Evolutionary conservation across 2,113 vertebrate genomes (phyloP).

Genomic region (Chaenocephalus aceratus): DNA sequence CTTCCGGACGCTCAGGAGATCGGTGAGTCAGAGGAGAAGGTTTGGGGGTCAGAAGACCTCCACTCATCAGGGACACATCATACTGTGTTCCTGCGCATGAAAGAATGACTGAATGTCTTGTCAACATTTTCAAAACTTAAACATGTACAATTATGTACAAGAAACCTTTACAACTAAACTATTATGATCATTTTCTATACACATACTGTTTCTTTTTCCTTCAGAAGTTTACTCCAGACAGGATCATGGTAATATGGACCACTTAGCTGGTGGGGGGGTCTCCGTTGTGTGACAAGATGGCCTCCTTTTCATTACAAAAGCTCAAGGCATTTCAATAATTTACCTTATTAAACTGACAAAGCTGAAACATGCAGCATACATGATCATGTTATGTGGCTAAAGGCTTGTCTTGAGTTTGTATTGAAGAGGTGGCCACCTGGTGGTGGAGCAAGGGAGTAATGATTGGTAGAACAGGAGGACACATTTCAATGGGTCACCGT

Average conservation of each 20-base stretch:
- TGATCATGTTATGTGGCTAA: not conserved
- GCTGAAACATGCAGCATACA: constrained; percentile 1
- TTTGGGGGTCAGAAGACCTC: constrained; percentile 36
- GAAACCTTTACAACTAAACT: not conserved
- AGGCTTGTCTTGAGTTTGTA: constrained; percentile 43
- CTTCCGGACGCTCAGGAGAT: constrained; percentile 91
- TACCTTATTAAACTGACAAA: not conserved
- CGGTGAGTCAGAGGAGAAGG: constrained; percentile 87
- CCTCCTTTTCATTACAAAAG: constrained; percentile 67
- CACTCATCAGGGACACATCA: constrained; percentile 31
- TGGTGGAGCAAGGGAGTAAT: constrained; percentile 58
- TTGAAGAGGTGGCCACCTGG: constrained; percentile 80
- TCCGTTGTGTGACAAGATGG: constrained; percentile 51
- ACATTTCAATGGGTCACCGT: constrained; percentile 1
- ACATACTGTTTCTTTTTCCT: constrained; percentile 46
- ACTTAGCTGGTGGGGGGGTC: constrained; percentile 44
- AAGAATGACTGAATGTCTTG: constrained; percentile 27
- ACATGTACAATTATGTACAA: not conserved
- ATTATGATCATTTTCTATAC: constrained; percentile 10
- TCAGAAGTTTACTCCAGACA: constrained; percentile 81
- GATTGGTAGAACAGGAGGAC: constrained; percentile 16
- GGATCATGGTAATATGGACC: constrained; percentile 73
- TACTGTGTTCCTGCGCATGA: constrained; percentile 30
- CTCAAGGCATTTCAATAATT: not conserved
- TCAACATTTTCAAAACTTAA: not conserved